Evolutionary conservation across 2,113 vertebrate genomes (phyloP).

Genomic region (Hiodon alosoides): DNA sequence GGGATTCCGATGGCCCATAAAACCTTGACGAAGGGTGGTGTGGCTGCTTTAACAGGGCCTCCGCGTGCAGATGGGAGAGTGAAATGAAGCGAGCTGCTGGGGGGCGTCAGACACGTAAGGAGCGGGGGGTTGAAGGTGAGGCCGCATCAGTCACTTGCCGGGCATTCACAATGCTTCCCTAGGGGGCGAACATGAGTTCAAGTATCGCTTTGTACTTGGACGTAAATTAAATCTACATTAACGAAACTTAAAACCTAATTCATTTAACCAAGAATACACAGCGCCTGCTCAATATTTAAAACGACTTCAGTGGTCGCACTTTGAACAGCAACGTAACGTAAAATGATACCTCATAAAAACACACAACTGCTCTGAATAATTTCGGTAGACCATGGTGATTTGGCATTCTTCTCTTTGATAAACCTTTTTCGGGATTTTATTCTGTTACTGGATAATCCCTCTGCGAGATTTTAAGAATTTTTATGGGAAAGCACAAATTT

Average conservation of each 20-base stretch:
- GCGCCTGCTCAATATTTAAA: slow-evolving; percentile 26
- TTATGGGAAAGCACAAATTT: slow-evolving; percentile 49
- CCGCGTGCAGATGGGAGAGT: too few relatives aligned
- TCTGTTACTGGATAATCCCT: slow-evolving; percentile 55
- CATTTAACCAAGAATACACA: slow-evolving; percentile 46
- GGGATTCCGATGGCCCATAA: too few relatives aligned
- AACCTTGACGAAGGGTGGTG: neutral
- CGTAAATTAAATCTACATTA: slow-evolving; percentile 61
- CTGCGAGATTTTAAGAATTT: slow-evolving; percentile 45
- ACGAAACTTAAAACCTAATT: slow-evolving; percentile 55
- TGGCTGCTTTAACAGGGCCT: neutral
- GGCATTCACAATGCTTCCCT: slow-evolving; percentile 42
- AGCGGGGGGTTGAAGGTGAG: neutral
- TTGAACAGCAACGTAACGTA: slow-evolving; percentile 44
- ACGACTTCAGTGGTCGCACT: slow-evolving; percentile 44
- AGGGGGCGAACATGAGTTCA: slow-evolving; percentile 43
- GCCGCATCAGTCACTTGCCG: slow-evolving; percentile 45
- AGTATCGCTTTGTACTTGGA: slow-evolving; percentile 54
- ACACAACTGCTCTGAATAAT: slow-evolving; percentile 27
- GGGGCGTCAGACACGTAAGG: neutral
- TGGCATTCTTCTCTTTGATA: slow-evolving; percentile 47
- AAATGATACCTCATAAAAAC: slow-evolving; percentile 52
- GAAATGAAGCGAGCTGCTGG: neutral
- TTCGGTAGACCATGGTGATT: slow-evolving; percentile 24
- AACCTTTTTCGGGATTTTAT: slow-evolving; percentile 41